Base-by-base conservation (phyloP, 2,888 invertebrate species). In the Caenorhabditis sp. region DNA sequence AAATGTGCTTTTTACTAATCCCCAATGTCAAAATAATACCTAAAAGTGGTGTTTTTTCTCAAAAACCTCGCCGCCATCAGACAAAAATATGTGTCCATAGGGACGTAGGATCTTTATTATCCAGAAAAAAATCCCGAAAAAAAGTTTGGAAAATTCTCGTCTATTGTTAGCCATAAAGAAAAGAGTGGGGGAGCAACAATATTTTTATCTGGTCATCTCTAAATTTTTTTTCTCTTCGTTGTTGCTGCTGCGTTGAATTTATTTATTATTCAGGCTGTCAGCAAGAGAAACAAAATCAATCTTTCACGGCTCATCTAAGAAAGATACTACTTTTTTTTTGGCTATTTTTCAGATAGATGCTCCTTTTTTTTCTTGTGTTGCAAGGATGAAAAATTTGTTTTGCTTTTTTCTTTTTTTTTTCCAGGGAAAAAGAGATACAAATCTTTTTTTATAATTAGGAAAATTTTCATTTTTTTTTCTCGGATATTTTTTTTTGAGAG, bases 311-410 rank as follows among this genome's bases (percentile, higher is more conserved):
- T 27, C 20, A 14, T 27, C 23, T 8, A 23, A 27, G 54, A 58
- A 53, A 61, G 64, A 43, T 17, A 43, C 43, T 43, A 43, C 43
- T 12, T 43, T 17, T 12, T 36, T 43, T 43, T 43, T 17, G 12
- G 43, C 43, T 14, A 17, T 43, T 43, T 43, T 43, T 43, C 61
- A 64, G 12, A 38, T 21, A 38, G 27, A 36, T 58, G 54, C 52
- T 58, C 52, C 65, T 61, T 64, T 64, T 64, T 64, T 69, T 69
- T 64, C 60, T 60, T 56, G 49, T 68, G 53, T 43, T 43, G 52
- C 43, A 61, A 43, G 31, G 36, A 20, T 50, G 53, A 36, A 53
- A 31, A 12, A 10, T 43, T 43, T 17, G 43, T 17, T 43, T 10
- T 17, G 43, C 12, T 43, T 17, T 14, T 43, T 14, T 14, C 14